Evolutionary conservation across 2,797 vertebrate genomes (phyloP), one percentile per base, ranked within the genome.

Genomic region (Rhinichthys osculus): DNA sequence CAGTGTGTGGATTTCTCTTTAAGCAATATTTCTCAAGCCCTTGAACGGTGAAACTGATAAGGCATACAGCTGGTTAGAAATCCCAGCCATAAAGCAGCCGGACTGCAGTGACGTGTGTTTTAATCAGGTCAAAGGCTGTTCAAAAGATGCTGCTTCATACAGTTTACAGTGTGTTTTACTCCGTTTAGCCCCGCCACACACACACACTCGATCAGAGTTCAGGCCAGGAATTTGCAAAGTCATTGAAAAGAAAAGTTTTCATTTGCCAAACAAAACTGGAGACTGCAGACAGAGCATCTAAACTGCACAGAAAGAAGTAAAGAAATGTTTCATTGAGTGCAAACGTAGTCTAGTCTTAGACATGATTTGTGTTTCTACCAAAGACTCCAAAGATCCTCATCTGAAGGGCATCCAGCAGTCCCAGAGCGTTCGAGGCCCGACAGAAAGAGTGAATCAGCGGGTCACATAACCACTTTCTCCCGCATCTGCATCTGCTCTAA

Each of bases 191-290:
- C 23, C 44, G 9, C 47, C 47, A n/a, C 66, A 50, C 14, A 50
- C 47, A 23, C 54, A 3, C 81, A 11, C 50, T 0, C 8, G 6
- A 33, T 23, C 81, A 82, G 19, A 82, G 50, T 82, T 82, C 47
- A 50, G 50, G 16, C 19, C 54, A 62, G 81, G 30, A 35, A 91
- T 92, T 93, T 94, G 92, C 90, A 93, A 92, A 88, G 70, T 52
- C 76, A 88, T 72, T 84, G 72, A 87, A 86, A 87, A 86, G 70
- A 54, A 70, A 69, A 67, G 42, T 44, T 52, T 72, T 88, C 3
- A 94, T 95, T 96, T 95, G 94, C 90, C 88, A 94, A 92, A 87
- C 94, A 95, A 95, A 95, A 86, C 77, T 21, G 64, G 76, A 66
- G 42, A 84, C 44, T 27, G 16, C 3, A 76, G 54, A 59, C 17